Conservation (phyloP, 2,113 vertebrate genomes). For the Struthio camelus region DNA sequence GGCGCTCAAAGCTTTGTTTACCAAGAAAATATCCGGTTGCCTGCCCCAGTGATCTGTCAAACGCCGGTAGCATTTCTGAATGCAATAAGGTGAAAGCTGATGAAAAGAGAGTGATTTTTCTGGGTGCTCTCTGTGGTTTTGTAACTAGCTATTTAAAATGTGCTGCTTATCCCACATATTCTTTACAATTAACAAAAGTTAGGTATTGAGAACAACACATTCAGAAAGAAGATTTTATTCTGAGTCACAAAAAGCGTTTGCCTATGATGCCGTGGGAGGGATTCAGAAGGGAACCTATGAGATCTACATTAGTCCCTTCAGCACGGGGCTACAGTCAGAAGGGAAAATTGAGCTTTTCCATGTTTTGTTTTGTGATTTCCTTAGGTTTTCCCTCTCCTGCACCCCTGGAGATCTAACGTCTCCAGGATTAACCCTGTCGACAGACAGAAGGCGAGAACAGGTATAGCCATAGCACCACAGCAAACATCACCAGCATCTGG, state of each 20-base stretch:
- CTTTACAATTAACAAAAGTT: background rate
- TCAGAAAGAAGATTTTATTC: slow-evolving; percentile 32
- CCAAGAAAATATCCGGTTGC: slow-evolving; percentile 60
- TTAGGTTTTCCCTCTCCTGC: background rate
- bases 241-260: slow-evolving; percentile 53
- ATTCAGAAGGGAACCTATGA: background rate
- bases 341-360: background rate
- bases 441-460: background rate
- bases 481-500: background rate
- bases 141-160: background rate
- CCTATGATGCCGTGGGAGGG: background rate
- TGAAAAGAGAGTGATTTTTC: slow-evolving; percentile 35
- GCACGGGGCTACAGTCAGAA: background rate
- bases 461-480: background rate
- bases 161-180: background rate
- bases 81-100: slow-evolving; percentile 42
- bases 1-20: slow-evolving; percentile 11
- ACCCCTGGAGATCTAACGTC: background rate
- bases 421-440: background rate
- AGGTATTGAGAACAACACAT: background rate
- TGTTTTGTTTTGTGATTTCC: background rate
- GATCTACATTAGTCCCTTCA: background rate
- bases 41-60: background rate
- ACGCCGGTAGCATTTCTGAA: slow-evolving; percentile 22
- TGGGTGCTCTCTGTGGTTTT: background rate